phyloP scores from a whole-genome alignment of 2,797 vertebrate species.

The Xiphophorus birchmanni region DNA sequence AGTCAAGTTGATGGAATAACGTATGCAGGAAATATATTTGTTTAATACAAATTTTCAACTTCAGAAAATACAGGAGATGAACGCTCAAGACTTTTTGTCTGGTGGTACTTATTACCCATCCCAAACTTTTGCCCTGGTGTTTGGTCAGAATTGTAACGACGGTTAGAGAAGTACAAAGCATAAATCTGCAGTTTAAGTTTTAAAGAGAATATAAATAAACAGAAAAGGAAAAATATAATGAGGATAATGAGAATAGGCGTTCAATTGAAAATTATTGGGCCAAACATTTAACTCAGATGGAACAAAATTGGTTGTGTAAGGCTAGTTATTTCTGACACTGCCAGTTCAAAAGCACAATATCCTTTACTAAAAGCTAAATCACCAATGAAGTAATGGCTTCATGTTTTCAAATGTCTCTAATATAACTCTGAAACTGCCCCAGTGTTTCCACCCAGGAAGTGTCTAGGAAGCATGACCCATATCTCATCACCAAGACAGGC shows the following conservation, averaged over 20 bases:
- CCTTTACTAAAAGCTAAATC: neutral
- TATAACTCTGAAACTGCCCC: neutral
- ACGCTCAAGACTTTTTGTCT: neutral
- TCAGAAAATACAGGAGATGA: neutral
- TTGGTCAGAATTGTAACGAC: neutral
- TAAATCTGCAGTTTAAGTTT: neutral
- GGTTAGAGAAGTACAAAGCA: neutral
- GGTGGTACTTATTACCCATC: neutral
- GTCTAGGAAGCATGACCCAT: neutral
- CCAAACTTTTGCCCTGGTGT: neutral
- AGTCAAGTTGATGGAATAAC: too few relatives aligned
- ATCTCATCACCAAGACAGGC: neutral
- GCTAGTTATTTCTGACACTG: neutral
- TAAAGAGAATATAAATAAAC: neutral
- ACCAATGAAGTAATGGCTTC: constrained; percentile 1
- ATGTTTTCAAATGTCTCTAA: neutral
- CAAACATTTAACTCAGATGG: neutral
- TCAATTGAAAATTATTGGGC: neutral
- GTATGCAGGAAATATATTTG: neutral
- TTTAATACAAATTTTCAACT: neutral
- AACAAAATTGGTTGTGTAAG: neutral
- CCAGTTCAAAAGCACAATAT: neutral
- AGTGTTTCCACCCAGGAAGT: neutral
- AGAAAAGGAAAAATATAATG: neutral
- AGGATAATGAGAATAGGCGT: neutral